Conservation (phyloP, 2,797 vertebrate species). For the Argentina silus region DNA sequence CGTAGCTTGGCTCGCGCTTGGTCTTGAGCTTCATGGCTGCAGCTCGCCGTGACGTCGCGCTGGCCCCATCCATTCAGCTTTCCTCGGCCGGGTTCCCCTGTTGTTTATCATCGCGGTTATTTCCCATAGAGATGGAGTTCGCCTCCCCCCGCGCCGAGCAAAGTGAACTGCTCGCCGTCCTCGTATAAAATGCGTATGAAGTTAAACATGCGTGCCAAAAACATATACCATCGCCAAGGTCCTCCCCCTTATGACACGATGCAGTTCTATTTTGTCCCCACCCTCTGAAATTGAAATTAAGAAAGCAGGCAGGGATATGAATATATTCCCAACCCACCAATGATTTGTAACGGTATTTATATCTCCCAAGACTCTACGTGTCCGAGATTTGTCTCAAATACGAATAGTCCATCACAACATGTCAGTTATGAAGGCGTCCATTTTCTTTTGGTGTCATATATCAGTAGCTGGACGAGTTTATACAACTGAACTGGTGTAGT, state of each 20-base stretch:
- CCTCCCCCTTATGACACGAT: constrained; percentile 79
- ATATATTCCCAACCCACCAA: constrained; percentile 14
- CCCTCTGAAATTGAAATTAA: constrained; percentile 60
- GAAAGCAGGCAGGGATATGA: constrained; percentile 39
- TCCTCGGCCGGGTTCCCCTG: constrained; percentile 72
- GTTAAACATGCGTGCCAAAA: constrained; percentile 73
- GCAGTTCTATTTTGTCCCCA: constrained; percentile 72
- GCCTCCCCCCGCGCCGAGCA: constrained; percentile 52
- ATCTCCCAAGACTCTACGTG: neutral
- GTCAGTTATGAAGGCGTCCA: neutral
- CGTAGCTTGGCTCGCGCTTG: constrained; percentile 65
- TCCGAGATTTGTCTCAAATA: neutral
- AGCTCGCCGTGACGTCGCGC: constrained; percentile 83
- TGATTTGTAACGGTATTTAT: neutral
- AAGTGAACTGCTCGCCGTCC: constrained; percentile 57
- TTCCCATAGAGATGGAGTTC: constrained; percentile 72
- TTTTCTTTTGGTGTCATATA: neutral
- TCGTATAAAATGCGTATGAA: constrained; percentile 71
- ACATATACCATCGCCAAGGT: constrained; percentile 75
- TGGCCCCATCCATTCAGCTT: constrained; percentile 85
- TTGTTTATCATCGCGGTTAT: constrained; percentile 71
- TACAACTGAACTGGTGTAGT: neutral
- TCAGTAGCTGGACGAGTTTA: neutral
- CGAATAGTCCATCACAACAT: neutral
- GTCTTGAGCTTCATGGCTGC: constrained; percentile 80